These are phyloP conservation scores for Gambusia yucatana DNA, from an alignment of 2,797 vertebrate species.

Conservation along the genomic window DNA sequence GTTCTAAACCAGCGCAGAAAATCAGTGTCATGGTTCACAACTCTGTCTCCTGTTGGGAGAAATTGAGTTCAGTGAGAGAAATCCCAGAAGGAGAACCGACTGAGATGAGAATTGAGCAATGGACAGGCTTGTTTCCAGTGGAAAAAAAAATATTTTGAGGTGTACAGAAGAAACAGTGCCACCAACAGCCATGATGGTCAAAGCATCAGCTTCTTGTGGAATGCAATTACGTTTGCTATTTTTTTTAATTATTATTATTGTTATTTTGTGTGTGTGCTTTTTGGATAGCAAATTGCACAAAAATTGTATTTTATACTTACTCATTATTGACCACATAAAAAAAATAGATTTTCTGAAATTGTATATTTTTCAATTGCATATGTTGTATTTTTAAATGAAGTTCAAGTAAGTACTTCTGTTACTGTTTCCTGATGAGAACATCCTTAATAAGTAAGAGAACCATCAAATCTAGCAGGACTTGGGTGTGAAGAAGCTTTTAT, in stretches of 20 bases:
- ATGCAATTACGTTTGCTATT: neutral
- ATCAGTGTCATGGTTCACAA: too few relatives aligned
- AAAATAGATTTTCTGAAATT: neutral
- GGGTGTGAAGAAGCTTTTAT: slow-evolving; percentile 27
- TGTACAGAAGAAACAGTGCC: neutral
- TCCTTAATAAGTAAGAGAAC: neutral
- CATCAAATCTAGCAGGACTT: neutral
- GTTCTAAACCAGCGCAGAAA: too few relatives aligned
- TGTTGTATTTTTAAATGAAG: neutral
- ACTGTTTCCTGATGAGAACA: neutral
- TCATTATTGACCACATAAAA: neutral
- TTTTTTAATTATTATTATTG: neutral
- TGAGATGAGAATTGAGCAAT: too few relatives aligned
- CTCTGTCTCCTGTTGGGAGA: too few relatives aligned
- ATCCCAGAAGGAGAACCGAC: too few relatives aligned
- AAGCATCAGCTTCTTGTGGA: neutral
- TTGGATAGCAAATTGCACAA: neutral
- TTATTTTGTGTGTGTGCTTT: neutral
- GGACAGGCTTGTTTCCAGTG: too few relatives aligned
- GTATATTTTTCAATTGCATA: neutral
- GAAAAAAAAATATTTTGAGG: neutral
- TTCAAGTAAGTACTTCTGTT: neutral
- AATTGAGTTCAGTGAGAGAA: too few relatives aligned
- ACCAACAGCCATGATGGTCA: neutral
- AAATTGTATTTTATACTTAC: neutral